These are phyloP conservation scores for Tragulus kanchil DNA, from an alignment of 2,113 vertebrate species.

Conservation along the genomic window DNA sequence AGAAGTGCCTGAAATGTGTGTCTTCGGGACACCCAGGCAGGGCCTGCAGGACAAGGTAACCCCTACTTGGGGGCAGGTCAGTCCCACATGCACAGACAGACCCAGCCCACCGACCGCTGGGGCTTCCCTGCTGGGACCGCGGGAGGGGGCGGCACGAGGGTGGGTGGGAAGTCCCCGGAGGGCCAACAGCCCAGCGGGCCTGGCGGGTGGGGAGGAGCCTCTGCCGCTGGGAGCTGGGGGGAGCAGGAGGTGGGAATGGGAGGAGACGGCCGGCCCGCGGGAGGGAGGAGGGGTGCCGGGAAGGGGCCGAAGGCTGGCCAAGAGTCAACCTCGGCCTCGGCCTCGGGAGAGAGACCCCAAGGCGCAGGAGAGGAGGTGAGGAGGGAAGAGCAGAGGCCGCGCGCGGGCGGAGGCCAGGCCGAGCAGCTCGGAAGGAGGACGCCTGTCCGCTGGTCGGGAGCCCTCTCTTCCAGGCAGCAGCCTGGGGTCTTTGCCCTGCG, in stretches of 20 bases:
- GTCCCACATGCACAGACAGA: too few relatives aligned
- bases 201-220: background rate
- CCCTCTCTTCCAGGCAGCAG: background rate
- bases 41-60: background rate
- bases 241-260: background rate
- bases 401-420: background rate
- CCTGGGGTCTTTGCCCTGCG: background rate
- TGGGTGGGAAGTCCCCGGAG: too few relatives aligned
- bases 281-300: background rate
- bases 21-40: background rate
- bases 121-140: background rate
- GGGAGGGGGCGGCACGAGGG: background rate
- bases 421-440: background rate
- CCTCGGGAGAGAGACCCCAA: background rate
- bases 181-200: background rate
- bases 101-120: background rate
- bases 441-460: background rate
- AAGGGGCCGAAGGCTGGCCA: background rate
- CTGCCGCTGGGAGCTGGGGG: background rate
- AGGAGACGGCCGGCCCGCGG: background rate
- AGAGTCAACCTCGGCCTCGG: background rate
- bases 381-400: background rate
- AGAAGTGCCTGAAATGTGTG: background rate
- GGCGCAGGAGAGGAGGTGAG: background rate
- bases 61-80: background rate